phyloP scores from a whole-genome alignment of 2,888 invertebrate genomes.

The Synergus umbraculus region DNA sequence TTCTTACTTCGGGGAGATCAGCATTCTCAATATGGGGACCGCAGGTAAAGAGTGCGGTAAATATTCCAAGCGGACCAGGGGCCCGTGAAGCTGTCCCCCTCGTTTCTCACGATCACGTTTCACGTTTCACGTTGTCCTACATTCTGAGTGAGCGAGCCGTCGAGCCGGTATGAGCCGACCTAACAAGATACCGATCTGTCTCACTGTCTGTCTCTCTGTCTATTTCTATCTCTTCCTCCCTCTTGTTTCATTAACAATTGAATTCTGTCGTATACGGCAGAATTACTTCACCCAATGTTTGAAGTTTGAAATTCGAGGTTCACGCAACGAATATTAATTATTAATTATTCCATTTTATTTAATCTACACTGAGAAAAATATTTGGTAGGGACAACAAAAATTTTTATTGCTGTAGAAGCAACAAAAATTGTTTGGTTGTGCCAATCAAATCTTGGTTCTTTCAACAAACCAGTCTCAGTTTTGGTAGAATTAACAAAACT shows the following conservation, averaged over 20 bases:
- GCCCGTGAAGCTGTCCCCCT: conserved; percentile 59
- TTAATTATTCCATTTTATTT: not conserved
- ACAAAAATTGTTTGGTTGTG: no score
- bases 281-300: conserved; percentile 9
- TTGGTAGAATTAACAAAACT: no score
- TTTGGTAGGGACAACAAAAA: no score
- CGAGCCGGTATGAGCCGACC: conserved; percentile 75
- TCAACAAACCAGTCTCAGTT: no score
- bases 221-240: conserved; percentile 47
- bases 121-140: conserved; percentile 60
- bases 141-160: conserved; percentile 70
- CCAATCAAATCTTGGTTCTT: no score
- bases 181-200: conserved; percentile 67
- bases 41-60: conserved; percentile 98
- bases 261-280: not conserved
- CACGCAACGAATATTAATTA: conserved; percentile 15
- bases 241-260: conserved; percentile 35
- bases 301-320: conserved; percentile 42
- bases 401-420: no score
- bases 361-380: no score
- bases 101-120: conserved; percentile 70
- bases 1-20: conserved; percentile 99
- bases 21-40: conserved; percentile 99
- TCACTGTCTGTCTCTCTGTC: conserved; percentile 59
- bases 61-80: conserved; percentile 83